A percentile compares a stretch with the other conserved stretches of the same genome.
Evolutionary conservation across 2,113 vertebrate genomes (phyloP).

Genomic region (Leuciscus idus): DNA sequence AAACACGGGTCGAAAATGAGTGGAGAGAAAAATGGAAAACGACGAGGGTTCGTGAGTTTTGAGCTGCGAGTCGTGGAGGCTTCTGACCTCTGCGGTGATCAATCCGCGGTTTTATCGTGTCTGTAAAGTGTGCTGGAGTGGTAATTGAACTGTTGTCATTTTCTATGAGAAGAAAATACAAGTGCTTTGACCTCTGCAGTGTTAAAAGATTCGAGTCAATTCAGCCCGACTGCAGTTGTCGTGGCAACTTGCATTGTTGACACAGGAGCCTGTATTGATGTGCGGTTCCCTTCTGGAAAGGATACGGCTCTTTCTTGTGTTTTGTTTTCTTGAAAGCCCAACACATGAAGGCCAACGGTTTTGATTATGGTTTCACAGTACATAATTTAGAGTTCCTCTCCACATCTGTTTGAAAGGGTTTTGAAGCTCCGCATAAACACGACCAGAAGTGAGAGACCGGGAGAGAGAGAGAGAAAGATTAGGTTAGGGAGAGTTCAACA

Average conservation of each 20-base stretch:
- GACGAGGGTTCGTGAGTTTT: background rate
- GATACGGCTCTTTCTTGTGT: background rate
- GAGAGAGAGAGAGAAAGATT: constrained; percentile 22
- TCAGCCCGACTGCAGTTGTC: constrained; percentile 48
- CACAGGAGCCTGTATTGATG: constrained; percentile 55
- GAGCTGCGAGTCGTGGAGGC: background rate
- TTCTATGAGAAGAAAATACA: constrained; percentile 49
- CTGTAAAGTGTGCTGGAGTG: constrained; percentile 40
- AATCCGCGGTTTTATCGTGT: constrained; percentile 13
- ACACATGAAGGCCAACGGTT: background rate
- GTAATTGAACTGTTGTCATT: constrained; percentile 57
- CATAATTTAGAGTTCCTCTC: constrained; percentile 29
- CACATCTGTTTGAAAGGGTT: constrained; percentile 20
- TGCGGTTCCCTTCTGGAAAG: constrained; percentile 34
- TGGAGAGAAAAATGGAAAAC: background rate
- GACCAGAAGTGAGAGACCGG: background rate
- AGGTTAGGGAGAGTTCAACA: background rate
- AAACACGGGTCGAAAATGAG: background rate
- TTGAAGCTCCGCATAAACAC: background rate
- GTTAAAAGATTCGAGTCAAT: constrained; percentile 55
- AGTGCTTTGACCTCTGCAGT: constrained; percentile 57
- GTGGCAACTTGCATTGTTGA: constrained; percentile 54
- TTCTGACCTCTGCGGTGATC: constrained; percentile 18
- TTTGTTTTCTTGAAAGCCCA: constrained; percentile 22
- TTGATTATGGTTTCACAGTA: constrained; percentile 41